Base-by-base conservation (phyloP, 1,140 invertebrate species). In the Popillia japonica region DNA sequence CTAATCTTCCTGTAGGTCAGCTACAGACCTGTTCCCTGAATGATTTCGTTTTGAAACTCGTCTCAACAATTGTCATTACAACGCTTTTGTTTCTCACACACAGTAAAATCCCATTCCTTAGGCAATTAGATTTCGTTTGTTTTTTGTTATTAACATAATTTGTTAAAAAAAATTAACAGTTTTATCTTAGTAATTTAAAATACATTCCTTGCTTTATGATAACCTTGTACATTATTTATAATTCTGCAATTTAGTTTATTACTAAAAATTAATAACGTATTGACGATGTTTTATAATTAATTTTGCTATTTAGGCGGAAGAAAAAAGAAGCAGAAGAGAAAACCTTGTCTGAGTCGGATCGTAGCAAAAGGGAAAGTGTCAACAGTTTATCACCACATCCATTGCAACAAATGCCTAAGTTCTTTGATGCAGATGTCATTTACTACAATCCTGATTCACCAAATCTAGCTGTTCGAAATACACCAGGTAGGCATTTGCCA, bases 381-480 rank as follows among this genome's bases (percentile, higher is more conserved):
- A 14, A 7, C 20, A 68, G 61, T 22, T 27, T 68, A n/a, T 68
- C 61, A 22, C 61, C 61, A 9, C 61, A 68, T 68, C 61, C 61
- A 11, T 27, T 68, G 2, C 61, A 68, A 14, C 61, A 23, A 27
- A 68, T 68, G 9, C 61, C 61, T 9, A 34, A 23, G 61, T 68
- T 68, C 11, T 68, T 68, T 10, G 61, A 68, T 11, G 11, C 22
- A 10, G 61, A 68, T 34, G 27, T 68, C 3, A 68, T 20, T 14
- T 68, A 68, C 61, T 68, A 68, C 22, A 34, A 68, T 27, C 61
- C 61, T 4, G 61, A 68, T 34, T 68, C 61, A 0, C 61, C 61
- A 34, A 34, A 1, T 0, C 22, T 68, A 0, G 27, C 22, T 17
- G 22, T 68, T 27, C 20, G 61, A 34, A 23, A 68, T 34, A 22